Percentiles rank a stretch among this genome's conserved stretches.
Conservation (phyloP, 1,140 invertebrate species). For the Pinna nobilis region DNA sequence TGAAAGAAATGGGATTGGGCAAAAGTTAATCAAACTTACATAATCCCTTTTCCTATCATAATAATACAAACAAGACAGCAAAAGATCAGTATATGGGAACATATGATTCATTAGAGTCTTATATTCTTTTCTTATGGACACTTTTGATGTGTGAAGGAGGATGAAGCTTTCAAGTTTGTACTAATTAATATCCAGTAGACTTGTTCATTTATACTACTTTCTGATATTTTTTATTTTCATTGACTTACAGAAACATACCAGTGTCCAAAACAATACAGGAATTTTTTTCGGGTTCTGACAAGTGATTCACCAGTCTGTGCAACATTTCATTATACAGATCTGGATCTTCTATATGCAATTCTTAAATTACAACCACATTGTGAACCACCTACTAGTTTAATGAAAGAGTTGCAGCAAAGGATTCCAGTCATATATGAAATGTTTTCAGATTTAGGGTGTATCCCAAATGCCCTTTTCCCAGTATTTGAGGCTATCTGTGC, state of each 20-base stretch:
- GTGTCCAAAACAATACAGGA: not conserved
- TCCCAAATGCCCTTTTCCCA: not conserved
- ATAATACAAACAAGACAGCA: no score
- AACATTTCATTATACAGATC: conserved; percentile 4
- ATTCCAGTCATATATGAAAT: conserved; percentile 8
- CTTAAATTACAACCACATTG: not conserved
- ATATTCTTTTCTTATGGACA: no score
- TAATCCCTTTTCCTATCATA: no score
- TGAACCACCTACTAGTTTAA: not conserved
- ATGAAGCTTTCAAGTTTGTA: no score
- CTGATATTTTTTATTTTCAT: not conserved
- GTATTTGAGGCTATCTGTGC: not conserved
- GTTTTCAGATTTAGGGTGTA: not conserved
- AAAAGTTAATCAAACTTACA: no score
- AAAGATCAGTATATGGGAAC: no score
- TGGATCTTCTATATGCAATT: not conserved
- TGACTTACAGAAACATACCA: not conserved
- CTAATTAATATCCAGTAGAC: no score
- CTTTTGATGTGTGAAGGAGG: no score
- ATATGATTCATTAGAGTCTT: no score
- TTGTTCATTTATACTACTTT: no score
- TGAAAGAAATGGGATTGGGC: no score
- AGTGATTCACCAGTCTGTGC: conserved; percentile 18
- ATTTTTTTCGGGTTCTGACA: not conserved
- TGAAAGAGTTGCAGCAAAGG: conserved; percentile 5